Percentiles rank a stretch among this genome's conserved stretches.
phyloP scores from a whole-genome alignment of 2,797 vertebrate genomes.

The Thalassophryne amazonica region DNA sequence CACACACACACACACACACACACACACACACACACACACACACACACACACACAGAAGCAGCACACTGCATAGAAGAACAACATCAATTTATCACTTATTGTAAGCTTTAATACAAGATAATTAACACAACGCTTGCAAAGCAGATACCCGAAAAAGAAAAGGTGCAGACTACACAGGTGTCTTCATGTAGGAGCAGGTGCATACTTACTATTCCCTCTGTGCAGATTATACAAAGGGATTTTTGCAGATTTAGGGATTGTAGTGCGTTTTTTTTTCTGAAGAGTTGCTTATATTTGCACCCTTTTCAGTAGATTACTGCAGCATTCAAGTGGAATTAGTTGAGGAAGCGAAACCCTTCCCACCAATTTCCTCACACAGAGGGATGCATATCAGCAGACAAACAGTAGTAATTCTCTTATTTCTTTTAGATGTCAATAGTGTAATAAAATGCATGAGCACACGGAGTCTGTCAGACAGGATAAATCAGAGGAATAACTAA shows the following conservation, averaged over 20 bases:
- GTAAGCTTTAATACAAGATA: slow-evolving; percentile 22
- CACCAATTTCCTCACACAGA: not conserved
- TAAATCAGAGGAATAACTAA: not conserved
- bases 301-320: not conserved
- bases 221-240: not conserved
- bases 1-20: no score
- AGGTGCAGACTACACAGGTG: not conserved
- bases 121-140: slow-evolving; percentile 24
- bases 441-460: not conserved
- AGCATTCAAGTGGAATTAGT: slow-evolving; percentile 6
- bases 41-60: not conserved
- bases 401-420: not conserved
- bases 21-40: no score
- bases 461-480: not conserved
- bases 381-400: not conserved
- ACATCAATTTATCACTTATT: slow-evolving; percentile 39
- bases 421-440: not conserved
- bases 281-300: not conserved
- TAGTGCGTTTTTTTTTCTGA: slow-evolving; percentile 2
- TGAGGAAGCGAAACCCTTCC: slow-evolving; percentile 1
- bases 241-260: slow-evolving; percentile 17
- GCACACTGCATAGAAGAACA: slow-evolving; percentile 28
- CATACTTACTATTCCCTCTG: slow-evolving; percentile 21
- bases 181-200: slow-evolving; percentile 20
- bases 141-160: slow-evolving; percentile 10